Percentiles rank a stretch among this genome's conserved stretches.
Evolutionary conservation across 2,888 invertebrate species (phyloP).

Genomic region (Trichopria drosophilae): DNA sequence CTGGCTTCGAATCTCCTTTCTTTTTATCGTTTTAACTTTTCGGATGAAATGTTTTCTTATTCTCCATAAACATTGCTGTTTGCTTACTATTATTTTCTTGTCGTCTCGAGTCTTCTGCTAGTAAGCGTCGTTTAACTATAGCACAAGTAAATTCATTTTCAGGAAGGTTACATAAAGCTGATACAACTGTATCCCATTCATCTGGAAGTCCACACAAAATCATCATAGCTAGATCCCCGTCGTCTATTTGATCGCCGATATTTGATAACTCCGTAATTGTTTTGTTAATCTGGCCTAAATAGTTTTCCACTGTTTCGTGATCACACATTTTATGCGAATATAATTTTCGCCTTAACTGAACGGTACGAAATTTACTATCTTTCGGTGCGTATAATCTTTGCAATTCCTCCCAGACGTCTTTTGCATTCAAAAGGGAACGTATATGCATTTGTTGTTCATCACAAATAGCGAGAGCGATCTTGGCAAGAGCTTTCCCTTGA

Average conservation of each 20-base stretch:
- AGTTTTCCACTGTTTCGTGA: conserved; percentile 8
- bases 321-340: conserved; percentile 13
- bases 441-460: conserved; percentile 26
- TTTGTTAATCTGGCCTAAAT: conserved; percentile 19
- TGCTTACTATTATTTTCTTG: background rate
- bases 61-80: conserved; percentile 1
- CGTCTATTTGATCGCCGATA: conserved; percentile 21
- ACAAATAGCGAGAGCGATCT: conserved; percentile 20
- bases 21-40: background rate
- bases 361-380: conserved; percentile 24
- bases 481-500: conserved; percentile 15
- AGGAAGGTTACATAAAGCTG: conserved; percentile 17
- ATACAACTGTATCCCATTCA: conserved; percentile 17
- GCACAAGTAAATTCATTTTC: conserved; percentile 11
- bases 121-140: conserved; percentile 10
- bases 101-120: conserved; percentile 22
- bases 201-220: conserved; percentile 20
- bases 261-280: conserved; percentile 19
- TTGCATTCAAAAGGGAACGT: conserved; percentile 8
- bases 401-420: conserved; percentile 20
- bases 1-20: background rate
- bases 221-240: conserved; percentile 23
- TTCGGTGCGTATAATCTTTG: conserved; percentile 18
- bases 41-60: background rate
- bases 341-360: conserved; percentile 17